Evolutionary conservation across 2,888 invertebrate species (phyloP), one percentile per base, ranked within the genome.

Genomic region (Cosmia pyralina): DNA sequence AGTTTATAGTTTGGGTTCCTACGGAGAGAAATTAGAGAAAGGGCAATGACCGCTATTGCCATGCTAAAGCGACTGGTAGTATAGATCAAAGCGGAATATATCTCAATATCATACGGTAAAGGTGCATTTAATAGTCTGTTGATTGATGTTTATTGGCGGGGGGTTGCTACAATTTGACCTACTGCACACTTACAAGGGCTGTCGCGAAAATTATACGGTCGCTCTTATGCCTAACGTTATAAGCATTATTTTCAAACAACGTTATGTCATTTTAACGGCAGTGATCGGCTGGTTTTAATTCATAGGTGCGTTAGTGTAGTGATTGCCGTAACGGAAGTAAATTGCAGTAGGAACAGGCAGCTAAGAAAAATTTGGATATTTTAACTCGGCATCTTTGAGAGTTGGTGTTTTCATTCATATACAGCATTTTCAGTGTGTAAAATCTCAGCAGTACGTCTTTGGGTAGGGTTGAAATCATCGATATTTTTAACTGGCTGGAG

Each of bases 91-190:
- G 82, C 50, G 88, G 88, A 92, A 86, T 84, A 81, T 22, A 87
- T 28, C 85, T 84, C 77, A 88, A 89, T 90, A 91, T 88, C 83
- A 87, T 84, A 89, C 85, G 83, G 88, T 88, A 92, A 94, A 94
- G 94, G 92, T 94, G 94, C 92, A 93, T 93, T 91, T 93, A 93
- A 93, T 93, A 91, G 90, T 88, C 81, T 66, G 83, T 89, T 94
- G 93, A 94, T 94, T 94, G 92, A 94, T 94, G 93, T 93, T 90
- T 93, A 93, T 93, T 93, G 89, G 88, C 85, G 81, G 86, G 87
- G 88, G 91, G 88, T 84, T 81, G 79, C 83, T 86, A 87, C 85
- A 83, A 86, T 87, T 87, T 84, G 82, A 86, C 86, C 85, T 83
- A 69, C 48, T 58, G 44, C 48, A 81, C 72, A 65, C 72, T 70